A percentile compares a stretch with the other conserved stretches of the same genome.
Evolutionary conservation across 92 coral and sea anemone species (phyloP).

Genomic region (Palythoa heliodiscus): DNA sequence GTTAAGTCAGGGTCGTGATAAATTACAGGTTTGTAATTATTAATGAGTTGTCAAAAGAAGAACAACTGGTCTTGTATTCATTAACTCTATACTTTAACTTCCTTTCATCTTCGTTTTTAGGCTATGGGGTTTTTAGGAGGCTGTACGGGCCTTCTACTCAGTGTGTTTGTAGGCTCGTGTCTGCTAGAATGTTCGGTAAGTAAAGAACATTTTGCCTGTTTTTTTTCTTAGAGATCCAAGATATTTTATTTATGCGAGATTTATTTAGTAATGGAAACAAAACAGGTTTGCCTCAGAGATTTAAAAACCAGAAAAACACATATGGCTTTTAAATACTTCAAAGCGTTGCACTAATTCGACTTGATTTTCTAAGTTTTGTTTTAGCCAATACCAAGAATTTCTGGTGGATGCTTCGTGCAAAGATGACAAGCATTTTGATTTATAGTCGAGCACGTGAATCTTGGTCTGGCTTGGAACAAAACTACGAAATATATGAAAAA

Average conservation of each 20-base stretch:
- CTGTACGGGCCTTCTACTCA: constrained; percentile 88
- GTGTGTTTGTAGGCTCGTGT: constrained; percentile 72
- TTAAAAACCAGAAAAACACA: neutral
- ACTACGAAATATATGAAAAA: neutral
- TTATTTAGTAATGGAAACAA: constrained; percentile 46
- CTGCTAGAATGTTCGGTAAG: constrained; percentile 92
- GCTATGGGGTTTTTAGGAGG: constrained; percentile 96
- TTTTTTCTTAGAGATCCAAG: constrained; percentile 1
- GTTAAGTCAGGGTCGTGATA: constrained; percentile 48
- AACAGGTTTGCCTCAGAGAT: constrained; percentile 24
- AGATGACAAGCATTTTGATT: neutral
- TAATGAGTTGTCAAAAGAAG: constrained; percentile 70
- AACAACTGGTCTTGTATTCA: constrained; percentile 51
- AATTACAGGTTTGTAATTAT: constrained; percentile 70
- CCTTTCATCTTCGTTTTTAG: constrained; percentile 49
- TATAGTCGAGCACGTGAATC: constrained; percentile 8
- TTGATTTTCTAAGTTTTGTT: neutral
- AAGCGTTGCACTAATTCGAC: neutral
- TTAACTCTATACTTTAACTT: constrained; percentile 13
- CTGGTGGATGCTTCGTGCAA: constrained; percentile 9
- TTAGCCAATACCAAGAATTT: neutral
- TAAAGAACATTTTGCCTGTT: constrained; percentile 8
- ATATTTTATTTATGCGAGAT: constrained; percentile 81
- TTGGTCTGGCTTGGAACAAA: neutral
- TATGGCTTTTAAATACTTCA: neutral